Evolutionary conservation across 1,140 invertebrate genomes (phyloP).

Genomic region (Idris sp.): DNA sequence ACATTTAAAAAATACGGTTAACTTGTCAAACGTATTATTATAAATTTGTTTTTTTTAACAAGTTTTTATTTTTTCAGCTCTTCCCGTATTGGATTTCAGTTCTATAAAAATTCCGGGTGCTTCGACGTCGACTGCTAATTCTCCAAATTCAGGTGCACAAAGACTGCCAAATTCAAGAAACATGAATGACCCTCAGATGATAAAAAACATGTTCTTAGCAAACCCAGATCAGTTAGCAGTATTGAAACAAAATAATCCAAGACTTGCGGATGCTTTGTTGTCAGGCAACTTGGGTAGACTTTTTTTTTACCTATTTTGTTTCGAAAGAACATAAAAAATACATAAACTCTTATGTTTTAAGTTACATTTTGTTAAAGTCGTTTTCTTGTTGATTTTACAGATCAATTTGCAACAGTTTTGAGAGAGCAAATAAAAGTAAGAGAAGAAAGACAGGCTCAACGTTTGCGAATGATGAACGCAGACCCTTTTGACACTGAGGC

Average conservation of each 20-base stretch:
- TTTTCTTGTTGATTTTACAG: no score
- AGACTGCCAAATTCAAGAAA: constrained; percentile 76
- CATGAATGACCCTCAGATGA: constrained; percentile 92
- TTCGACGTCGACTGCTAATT: constrained; percentile 63
- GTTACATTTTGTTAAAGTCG: no score
- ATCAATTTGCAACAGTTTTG: constrained; percentile 89
- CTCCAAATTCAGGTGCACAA: constrained; percentile 48
- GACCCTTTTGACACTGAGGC: constrained; percentile 97
- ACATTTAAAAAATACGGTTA: no score
- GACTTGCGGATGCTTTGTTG: constrained; percentile 92
- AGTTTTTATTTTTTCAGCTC: constrained; percentile 61
- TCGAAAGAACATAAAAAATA: no score
- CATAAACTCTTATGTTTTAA: no score
- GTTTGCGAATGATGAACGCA: constrained; percentile 92
- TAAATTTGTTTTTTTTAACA: no score
- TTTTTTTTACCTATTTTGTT: no score
- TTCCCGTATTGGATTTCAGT: constrained; percentile 90
- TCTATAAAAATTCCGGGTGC: constrained; percentile 87
- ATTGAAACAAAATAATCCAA: constrained; percentile 95
- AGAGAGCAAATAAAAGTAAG: constrained; percentile 88
- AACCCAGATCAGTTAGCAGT: constrained; percentile 94
- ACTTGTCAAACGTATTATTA: no score
- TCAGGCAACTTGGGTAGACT: constrained; percentile 86
- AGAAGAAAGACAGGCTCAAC: constrained; percentile 88
- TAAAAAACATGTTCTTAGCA: constrained; percentile 92